Evolutionary conservation across 2,797 vertebrate genomes (phyloP).

Genomic region (Phataginus tetradactyla): DNA sequence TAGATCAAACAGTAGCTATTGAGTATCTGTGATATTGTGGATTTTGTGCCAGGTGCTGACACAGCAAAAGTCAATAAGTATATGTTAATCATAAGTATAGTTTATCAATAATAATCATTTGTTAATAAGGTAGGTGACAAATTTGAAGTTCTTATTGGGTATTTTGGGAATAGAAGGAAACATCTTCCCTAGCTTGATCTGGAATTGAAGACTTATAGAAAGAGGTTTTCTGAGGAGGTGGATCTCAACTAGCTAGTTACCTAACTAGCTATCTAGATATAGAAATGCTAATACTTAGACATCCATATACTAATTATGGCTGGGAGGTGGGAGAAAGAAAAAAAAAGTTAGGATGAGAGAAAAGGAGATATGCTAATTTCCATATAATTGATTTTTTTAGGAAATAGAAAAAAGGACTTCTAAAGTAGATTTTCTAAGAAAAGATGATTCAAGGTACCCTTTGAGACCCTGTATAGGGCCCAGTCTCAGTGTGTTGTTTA

Average conservation of each 20-base stretch:
- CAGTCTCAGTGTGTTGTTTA: background rate
- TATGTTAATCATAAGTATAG: background rate
- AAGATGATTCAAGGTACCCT: background rate
- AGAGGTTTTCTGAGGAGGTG: background rate
- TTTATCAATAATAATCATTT: background rate
- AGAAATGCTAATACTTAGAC: background rate
- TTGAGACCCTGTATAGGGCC: background rate
- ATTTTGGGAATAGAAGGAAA: background rate
- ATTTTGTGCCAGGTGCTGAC: background rate
- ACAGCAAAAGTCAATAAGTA: background rate
- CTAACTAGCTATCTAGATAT: background rate
- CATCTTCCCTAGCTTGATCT: background rate
- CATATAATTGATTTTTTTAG: background rate
- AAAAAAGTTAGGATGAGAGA: fast-evolving
- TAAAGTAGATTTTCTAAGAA: background rate
- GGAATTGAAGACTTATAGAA: background rate
- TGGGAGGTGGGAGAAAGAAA: background rate
- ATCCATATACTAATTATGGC: background rate
- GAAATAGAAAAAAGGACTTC: background rate
- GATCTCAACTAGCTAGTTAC: background rate
- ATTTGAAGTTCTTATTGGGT: background rate
- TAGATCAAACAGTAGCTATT: background rate
- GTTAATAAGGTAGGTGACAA: background rate
- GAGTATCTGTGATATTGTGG: background rate
- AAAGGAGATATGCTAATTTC: background rate